A percentile compares a stretch with the other conserved stretches of the same genome.
Evolutionary conservation across 2,888 invertebrate species (phyloP).

Genomic region (Aphodius sticticus): DNA sequence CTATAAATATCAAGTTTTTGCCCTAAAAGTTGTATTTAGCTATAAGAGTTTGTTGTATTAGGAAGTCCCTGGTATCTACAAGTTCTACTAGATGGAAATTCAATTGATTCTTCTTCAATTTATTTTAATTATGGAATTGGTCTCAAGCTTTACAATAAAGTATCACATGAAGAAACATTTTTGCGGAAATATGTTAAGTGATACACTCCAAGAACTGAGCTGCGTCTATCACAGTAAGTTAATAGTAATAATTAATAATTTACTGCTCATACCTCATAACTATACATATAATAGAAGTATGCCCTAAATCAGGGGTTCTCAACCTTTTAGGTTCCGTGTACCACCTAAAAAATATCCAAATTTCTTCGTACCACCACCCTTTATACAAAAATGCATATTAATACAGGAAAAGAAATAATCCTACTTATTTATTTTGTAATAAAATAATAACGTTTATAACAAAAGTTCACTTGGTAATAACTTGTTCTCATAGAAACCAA

Average conservation of each 20-base stretch:
- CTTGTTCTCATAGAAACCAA: too few species aligned
- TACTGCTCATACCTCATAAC: too few species aligned
- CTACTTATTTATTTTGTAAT: too few species aligned
- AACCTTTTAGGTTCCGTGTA: too few species aligned
- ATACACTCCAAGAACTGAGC: not conserved
- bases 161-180: not conserved
- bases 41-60: not conserved
- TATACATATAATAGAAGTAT: too few species aligned
- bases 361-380: too few species aligned
- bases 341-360: too few species aligned
- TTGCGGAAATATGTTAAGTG: not conserved
- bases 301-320: too few species aligned
- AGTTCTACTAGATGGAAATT: not conserved
- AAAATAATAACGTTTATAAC: too few species aligned
- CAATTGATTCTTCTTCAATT: not conserved
- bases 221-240: not conserved
- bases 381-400: too few species aligned
- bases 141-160: not conserved
- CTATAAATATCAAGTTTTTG: not conserved
- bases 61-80: not conserved
- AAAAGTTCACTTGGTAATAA: too few species aligned
- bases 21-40: not conserved
- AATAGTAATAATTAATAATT: not conserved
- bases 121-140: not conserved
- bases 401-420: too few species aligned